phyloP scores from a whole-genome alignment of 2,797 vertebrate species.

The Platalea minor region DNA sequence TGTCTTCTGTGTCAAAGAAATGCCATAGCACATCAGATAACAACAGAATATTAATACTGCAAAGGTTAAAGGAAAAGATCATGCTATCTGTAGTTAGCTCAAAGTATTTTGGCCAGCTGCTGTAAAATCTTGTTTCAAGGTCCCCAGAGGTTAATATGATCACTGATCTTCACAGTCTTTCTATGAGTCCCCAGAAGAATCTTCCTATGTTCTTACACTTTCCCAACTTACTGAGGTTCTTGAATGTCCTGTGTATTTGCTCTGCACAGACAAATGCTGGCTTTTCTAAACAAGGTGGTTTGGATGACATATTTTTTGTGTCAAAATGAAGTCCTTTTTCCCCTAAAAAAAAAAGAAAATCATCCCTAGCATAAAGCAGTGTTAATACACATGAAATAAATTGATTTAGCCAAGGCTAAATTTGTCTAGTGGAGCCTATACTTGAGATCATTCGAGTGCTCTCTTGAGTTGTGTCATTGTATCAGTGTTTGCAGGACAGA shows the following conservation, averaged over 20 bases:
- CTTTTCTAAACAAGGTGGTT: background rate
- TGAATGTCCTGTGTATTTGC: background rate
- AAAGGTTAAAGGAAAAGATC: background rate
- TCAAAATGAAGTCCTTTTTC: constrained; percentile 15
- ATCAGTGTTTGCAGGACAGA: constrained; percentile 42
- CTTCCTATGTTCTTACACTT: background rate
- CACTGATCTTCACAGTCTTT: background rate
- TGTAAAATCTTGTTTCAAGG: background rate
- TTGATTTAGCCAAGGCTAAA: constrained; percentile 54
- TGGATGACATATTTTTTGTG: background rate
- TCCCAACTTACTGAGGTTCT: background rate
- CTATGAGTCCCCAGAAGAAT: background rate
- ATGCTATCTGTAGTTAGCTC: background rate
- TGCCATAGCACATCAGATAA: background rate
- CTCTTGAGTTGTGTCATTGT: constrained; percentile 54
- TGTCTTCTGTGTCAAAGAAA: background rate
- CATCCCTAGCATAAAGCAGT: background rate
- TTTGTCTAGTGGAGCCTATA: constrained; percentile 27
- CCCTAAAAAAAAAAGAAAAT: background rate
- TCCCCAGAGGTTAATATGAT: background rate
- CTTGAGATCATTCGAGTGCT: constrained; percentile 46
- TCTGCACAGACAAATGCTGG: background rate
- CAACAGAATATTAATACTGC: background rate
- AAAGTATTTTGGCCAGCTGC: background rate
- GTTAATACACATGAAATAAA: constrained; percentile 49